Evolutionary conservation across 2,888 invertebrate species (phyloP), one percentile per base, ranked within the genome.

Genomic region (Alviniconcha strummeri): DNA sequence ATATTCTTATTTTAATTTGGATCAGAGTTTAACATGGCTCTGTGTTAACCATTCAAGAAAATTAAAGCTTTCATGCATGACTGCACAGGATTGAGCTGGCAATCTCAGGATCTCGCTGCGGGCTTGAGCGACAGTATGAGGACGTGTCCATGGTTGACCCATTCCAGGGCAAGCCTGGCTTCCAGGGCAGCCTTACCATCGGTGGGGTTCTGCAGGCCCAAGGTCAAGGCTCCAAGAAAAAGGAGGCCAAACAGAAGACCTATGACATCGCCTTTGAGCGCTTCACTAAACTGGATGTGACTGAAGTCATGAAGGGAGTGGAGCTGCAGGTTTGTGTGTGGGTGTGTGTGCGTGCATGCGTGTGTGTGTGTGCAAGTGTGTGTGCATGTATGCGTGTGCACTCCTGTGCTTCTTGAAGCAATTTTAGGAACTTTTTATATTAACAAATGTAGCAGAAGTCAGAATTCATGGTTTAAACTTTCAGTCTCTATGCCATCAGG

Each of bases 181-280:
- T 87, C 83, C 80, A 84, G 57, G 90, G 89, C n/a, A 84, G 83
- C 15, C 85, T 90, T 71, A 86, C 83, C 8, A 71, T 90, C n/a
- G 89, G 84, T 17, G 86, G 86, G 8, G 77, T 89, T 36, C 84
- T 88, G 4, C 85, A 89, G 72, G 89, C 87, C 5, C 78, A 85
- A 15, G 90, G 88, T 5, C 84, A 83, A 55, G 89, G 86, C 4
- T 74, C 79, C 72, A 88, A 88, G 71, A 90, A 90, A 80, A 91
- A 90, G 82, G 85, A 84, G 54, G 86, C 86, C 54, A 86, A 86
- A 67, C 83, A 84, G 83, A 88, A 83, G 74, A 88, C 89, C 5
- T 90, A 89, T 56, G 82, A 81, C 13, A 83, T 84, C 52, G 86
- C 89, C 5, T 76, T 88, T 76, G 86, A 87, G 6, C 82, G 84